These are phyloP conservation scores for Brachyhypopomus gauderio DNA, from an alignment of 2,113 vertebrate genomes.

Conservation along the genomic window DNA sequence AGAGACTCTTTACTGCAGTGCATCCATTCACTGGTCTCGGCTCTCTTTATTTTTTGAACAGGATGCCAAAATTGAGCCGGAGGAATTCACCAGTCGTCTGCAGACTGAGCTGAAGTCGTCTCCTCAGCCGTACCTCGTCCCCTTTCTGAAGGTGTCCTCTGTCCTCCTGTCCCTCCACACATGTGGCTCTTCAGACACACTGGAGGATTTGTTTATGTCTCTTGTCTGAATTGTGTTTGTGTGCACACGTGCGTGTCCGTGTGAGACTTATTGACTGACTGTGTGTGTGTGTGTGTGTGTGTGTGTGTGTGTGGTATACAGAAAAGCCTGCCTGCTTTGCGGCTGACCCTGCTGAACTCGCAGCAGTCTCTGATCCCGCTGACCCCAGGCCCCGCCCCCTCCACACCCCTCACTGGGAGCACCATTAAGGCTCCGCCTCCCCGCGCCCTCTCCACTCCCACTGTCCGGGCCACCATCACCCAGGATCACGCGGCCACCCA, in stretches of 20 bases:
- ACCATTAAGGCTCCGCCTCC: conserved; percentile 59
- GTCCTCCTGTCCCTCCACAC: background rate
- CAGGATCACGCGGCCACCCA: conserved; percentile 70
- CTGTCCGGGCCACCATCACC: conserved; percentile 72
- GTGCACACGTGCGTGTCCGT: too few species aligned
- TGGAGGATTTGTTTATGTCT: background rate
- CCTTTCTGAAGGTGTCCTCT: conserved; percentile 84
- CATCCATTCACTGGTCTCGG: too few species aligned
- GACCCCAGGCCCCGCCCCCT: conserved; percentile 72
- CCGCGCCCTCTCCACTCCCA: conserved; percentile 70
- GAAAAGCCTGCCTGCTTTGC: conserved; percentile 87
- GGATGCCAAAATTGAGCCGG: conserved; percentile 89
- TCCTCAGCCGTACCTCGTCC: conserved; percentile 88
- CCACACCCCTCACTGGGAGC: conserved; percentile 32
- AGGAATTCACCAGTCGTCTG: conserved; percentile 87
- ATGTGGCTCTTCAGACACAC: background rate
- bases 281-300: background rate
- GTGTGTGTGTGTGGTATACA: conserved; percentile 51
- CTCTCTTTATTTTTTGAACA: conserved; percentile 51
- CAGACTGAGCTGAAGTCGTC: conserved; percentile 88
- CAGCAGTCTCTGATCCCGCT: conserved; percentile 80
- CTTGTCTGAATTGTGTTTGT: too few species aligned
- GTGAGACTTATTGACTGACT: background rate
- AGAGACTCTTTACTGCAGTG: too few species aligned
- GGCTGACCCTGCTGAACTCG: conserved; percentile 83